Base-by-base conservation (phyloP, 1,140 invertebrate genomes). In the Tetramorium parvispinum region DNA sequence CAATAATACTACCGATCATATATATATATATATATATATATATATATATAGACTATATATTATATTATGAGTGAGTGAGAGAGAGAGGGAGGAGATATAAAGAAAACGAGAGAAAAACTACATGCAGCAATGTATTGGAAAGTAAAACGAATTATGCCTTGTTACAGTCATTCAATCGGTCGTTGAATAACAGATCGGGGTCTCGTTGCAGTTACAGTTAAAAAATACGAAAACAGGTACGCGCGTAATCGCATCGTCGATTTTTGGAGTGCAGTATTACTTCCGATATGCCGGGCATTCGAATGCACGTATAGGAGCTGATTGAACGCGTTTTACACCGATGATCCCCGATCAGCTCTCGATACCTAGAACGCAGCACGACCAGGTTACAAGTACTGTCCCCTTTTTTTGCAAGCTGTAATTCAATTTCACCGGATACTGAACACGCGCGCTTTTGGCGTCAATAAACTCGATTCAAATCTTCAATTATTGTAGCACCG, bases 191-290 rank as follows among this genome's bases (percentile, higher is more conserved):
- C 53, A 65, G 76, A 3, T 73, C 24, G 66, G 66, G 66, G 37
- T 46, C 21, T 68, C 40, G 68, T 43, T 75, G 79, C 66, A 82
- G 68, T 82, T 61, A 83, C 68, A 53, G 68, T 75, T 75, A 83
- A 83, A 83, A 83, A 83, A 83, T 75, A 85, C 87, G 88, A 85
- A 78, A 85, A 88, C 70, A 87, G 70, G 49, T 63, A 88, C 24
- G 70, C 57, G 70, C 53, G 53, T 83, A 75, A 83, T 49, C 70
- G 85, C 61, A 70, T 70, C 73, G 61, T 37, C 68, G 73, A 87
- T 87, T 88, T 87, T 65, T 63, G 65, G 46, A 75, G 76, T 68
- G 66, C 85, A 76, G 83, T 85, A 85, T 89, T 76, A 70, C 55
- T 89, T 89, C 76, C 87, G 87, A 89, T 89, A 87, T 89, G 71